Evolutionary conservation across 2,888 invertebrate genomes (phyloP).

Genomic region (Parapristionchus giblindavisi): DNA sequence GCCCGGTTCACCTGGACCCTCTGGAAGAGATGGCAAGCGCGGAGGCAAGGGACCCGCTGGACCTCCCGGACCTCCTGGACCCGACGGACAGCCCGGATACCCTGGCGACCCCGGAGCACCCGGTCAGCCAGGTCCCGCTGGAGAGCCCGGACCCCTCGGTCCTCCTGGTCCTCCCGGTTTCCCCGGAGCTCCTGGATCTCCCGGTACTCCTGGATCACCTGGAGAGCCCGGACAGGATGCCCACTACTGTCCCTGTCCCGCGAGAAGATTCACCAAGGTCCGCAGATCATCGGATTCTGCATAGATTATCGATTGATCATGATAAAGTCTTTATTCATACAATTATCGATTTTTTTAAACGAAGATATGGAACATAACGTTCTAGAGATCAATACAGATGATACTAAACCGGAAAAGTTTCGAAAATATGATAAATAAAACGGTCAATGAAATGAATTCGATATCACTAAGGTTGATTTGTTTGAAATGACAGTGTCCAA

Average conservation of each 20-base stretch:
- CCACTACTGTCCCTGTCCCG: conserved; percentile 37
- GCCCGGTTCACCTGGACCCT: conserved; percentile 24
- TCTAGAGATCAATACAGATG: too few relatives aligned
- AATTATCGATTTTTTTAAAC: too few relatives aligned
- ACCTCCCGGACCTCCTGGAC: conserved; percentile 34
- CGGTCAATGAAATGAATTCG: too few relatives aligned
- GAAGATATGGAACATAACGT: too few relatives aligned
- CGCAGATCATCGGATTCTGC: conserved; percentile 15
- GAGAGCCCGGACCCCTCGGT: conserved; percentile 23
- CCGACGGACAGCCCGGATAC: conserved; percentile 25
- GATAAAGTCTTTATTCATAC: conserved; percentile 22
- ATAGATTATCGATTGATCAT: background rate
- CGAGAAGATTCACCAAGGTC: conserved; percentile 30
- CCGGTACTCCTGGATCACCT: conserved; percentile 16
- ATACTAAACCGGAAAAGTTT: too few relatives aligned
- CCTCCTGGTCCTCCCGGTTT: conserved; percentile 31
- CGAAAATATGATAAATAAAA: too few relatives aligned
- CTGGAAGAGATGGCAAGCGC: conserved; percentile 31
- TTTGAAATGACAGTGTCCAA: too few relatives aligned
- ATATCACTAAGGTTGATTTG: too few relatives aligned
- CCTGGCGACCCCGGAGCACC: conserved; percentile 34
- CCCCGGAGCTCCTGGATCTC: conserved; percentile 13
- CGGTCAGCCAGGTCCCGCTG: conserved; percentile 35
- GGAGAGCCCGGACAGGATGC: conserved; percentile 35
- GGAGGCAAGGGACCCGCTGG: conserved; percentile 37